These are phyloP conservation scores for Cataglyphis albicans DNA, from an alignment of 2,888 invertebrate species.

Conservation along the genomic window DNA sequence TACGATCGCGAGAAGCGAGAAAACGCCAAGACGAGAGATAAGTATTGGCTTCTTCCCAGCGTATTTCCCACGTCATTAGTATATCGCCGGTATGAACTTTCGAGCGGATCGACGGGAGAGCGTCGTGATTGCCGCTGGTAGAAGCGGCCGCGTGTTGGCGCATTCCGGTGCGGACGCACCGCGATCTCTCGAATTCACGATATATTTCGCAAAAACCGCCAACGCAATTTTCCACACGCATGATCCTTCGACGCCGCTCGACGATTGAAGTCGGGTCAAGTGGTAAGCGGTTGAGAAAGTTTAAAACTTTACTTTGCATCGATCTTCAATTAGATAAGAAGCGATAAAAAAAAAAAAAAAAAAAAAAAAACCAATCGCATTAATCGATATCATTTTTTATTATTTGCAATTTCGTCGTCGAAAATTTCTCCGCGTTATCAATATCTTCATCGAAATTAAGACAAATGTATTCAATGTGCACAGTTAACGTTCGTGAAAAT, in stretches of 20 bases:
- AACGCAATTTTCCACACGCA: slow-evolving; percentile 23
- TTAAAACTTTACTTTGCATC: not conserved
- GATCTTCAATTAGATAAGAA: not conserved
- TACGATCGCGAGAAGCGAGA: slow-evolving; percentile 61
- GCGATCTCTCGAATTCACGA: slow-evolving; percentile 19
- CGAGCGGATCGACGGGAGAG: slow-evolving; percentile 60
- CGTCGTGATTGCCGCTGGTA: slow-evolving; percentile 71
- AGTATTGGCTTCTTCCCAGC: slow-evolving; percentile 66
- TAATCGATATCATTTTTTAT: not conserved
- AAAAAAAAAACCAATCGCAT: not conserved
- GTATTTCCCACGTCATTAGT: slow-evolving; percentile 78
- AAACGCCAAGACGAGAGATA: slow-evolving; percentile 59
- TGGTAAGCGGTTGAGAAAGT: not conserved
- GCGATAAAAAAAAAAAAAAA: not conserved
- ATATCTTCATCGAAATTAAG: not conserved
- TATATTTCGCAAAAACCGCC: slow-evolving; percentile 12
- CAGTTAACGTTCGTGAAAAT: slow-evolving; percentile 17
- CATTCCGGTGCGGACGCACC: slow-evolving; percentile 13
- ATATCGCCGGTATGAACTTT: slow-evolving; percentile 74
- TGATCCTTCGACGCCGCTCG: not conserved
- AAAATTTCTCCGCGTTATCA: not conserved
- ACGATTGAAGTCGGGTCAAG: not conserved
- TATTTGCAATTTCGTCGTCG: not conserved
- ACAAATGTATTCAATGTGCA: not conserved
- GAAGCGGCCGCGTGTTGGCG: slow-evolving; percentile 35